Conservation (phyloP, 2,797 vertebrate species). For the Smutsia gigantea region DNA sequence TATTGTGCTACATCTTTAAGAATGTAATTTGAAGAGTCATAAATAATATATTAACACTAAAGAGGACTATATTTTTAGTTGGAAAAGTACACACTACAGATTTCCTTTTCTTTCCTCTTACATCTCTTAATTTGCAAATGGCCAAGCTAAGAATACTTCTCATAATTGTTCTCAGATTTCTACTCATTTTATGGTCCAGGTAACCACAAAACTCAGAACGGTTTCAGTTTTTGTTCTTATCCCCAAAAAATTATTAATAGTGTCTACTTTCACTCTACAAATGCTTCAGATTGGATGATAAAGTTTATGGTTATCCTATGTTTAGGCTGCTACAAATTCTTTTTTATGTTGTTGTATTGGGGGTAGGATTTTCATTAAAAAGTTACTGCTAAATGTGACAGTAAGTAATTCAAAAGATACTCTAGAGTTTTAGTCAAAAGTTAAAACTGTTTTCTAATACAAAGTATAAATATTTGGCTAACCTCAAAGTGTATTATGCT, state of each 20-base stretch:
- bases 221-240: not conserved
- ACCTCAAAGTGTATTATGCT: not conserved
- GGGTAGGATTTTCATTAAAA: constrained; percentile 38
- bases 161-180: not conserved
- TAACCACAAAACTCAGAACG: not conserved
- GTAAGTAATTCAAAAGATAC: constrained; percentile 19
- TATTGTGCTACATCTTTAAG: not conserved
- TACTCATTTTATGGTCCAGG: not conserved
- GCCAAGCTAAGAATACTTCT: not conserved
- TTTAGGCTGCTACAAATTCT: constrained; percentile 9
- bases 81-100: not conserved
- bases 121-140: not conserved
- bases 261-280: not conserved
- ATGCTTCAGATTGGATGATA: not conserved
- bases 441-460: not conserved
- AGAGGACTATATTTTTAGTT: not conserved
- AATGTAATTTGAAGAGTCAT: not conserved
- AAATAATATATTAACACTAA: not conserved
- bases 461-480: not conserved
- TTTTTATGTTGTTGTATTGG: not conserved
- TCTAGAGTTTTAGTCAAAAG: constrained; percentile 33
- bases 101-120: constrained; percentile 10
- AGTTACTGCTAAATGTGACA: not conserved
- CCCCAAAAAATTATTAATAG: constrained; percentile 24
- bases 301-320: not conserved